These are phyloP conservation scores for Okapia johnstoni DNA, from an alignment of 2,113 vertebrate species.

Conservation along the genomic window DNA sequence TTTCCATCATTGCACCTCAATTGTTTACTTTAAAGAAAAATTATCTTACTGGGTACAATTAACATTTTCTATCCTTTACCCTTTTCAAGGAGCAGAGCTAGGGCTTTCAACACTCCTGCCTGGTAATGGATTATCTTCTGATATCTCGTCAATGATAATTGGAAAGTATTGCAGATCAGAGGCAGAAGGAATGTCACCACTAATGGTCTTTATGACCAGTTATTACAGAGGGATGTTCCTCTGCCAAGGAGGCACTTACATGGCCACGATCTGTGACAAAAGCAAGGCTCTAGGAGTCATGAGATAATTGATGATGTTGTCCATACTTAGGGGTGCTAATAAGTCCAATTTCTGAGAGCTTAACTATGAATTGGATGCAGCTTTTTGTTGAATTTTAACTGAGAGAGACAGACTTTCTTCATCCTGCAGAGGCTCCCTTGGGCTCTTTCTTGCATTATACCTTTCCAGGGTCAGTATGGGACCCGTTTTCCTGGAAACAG, in stretches of 20 bases:
- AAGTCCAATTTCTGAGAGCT: neutral
- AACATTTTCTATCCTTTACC: neutral
- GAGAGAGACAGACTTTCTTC: neutral
- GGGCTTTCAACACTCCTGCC: neutral
- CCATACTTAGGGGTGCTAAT: slow-evolving; percentile 1
- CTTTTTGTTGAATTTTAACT: neutral
- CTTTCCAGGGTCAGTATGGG: neutral
- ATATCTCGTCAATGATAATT: slow-evolving; percentile 46
- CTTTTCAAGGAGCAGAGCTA: neutral
- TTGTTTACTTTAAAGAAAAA: neutral
- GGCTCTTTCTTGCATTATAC: neutral
- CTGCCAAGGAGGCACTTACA: neutral
- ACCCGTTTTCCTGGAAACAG: neutral
- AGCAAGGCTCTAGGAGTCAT: neutral
- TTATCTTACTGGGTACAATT: neutral
- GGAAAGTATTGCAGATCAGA: slow-evolving; percentile 1
- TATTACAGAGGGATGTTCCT: neutral
- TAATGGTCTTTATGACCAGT: neutral
- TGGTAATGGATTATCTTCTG: slow-evolving; percentile 3
- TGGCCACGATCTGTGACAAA: slow-evolving; percentile 10
- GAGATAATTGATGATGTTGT: neutral
- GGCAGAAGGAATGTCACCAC: neutral
- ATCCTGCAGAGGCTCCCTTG: neutral
- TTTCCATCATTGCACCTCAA: neutral
- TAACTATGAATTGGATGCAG: neutral